A percentile compares a stretch with the other conserved stretches of the same genome.
Conservation (phyloP, 2,888 invertebrate species). For the Platycheirus albimanus region DNA sequence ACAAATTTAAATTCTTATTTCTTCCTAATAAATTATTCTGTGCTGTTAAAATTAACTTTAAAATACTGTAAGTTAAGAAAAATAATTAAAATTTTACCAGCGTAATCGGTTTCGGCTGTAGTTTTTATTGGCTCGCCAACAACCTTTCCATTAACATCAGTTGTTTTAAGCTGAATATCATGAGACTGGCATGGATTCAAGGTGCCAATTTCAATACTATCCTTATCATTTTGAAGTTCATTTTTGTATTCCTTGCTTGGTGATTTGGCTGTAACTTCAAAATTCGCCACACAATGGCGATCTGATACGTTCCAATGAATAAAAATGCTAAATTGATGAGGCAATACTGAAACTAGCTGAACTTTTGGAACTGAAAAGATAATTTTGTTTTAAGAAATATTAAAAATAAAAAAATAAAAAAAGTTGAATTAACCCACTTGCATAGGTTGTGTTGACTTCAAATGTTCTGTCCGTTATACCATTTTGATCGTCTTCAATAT, state of each 20-base stretch:
- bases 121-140: constrained; percentile 66
- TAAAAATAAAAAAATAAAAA: background rate
- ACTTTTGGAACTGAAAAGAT: constrained; percentile 42
- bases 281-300: constrained; percentile 77
- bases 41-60: too few relatives aligned
- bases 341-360: background rate
- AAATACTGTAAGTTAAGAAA: too few relatives aligned
- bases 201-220: constrained; percentile 69
- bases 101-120: constrained; percentile 74
- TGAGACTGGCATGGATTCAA: constrained; percentile 77
- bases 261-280: constrained; percentile 76
- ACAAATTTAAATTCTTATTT: too few relatives aligned
- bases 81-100: too few relatives aligned
- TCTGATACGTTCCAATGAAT: constrained; percentile 78
- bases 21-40: too few relatives aligned
- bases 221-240: constrained; percentile 75
- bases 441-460: constrained; percentile 77
- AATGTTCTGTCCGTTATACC: constrained; percentile 62
- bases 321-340: constrained; percentile 40
- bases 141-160: constrained; percentile 74
- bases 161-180: constrained; percentile 76
- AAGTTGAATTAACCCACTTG: constrained; percentile 76
- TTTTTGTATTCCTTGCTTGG: constrained; percentile 60
- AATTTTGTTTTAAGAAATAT: background rate
- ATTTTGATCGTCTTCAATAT: constrained; percentile 39